Conservation (phyloP, 2,113 vertebrate species). For the Miniopterus natalensis region DNA sequence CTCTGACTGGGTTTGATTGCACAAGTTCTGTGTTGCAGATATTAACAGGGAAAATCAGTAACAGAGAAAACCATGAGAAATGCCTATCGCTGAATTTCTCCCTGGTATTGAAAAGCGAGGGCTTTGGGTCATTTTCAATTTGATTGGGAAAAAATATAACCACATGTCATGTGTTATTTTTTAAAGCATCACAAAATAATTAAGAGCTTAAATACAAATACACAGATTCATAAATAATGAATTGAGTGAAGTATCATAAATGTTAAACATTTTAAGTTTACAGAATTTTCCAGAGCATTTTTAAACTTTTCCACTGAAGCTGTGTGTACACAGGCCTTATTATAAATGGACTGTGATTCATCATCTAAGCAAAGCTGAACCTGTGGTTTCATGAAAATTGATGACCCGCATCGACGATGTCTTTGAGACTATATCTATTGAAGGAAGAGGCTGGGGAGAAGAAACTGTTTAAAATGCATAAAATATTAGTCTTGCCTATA, state of each 20-base stretch:
- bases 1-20: not conserved
- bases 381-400: conserved; percentile 69
- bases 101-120: not conserved
- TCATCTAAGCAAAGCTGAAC: conserved; percentile 51
- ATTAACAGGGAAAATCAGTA: not conserved
- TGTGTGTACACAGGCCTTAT: not conserved
- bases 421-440: conserved; percentile 26
- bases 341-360: conserved; percentile 64
- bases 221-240: not conserved
- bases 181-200: not conserved
- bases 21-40: not conserved
- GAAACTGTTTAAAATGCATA: conserved; percentile 75
- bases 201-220: not conserved
- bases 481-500: conserved; percentile 70
- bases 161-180: not conserved
- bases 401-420: conserved; percentile 28
- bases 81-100: not conserved
- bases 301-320: not conserved
- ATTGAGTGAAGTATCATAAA: not conserved
- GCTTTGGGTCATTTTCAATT: not conserved
- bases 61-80: not conserved
- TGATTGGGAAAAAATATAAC: not conserved
- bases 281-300: conserved; percentile 39
- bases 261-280: not conserved
- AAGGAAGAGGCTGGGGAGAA: conserved; percentile 66